Base-by-base conservation (phyloP, 2,888 invertebrate species). In the Eristalis pertinax region DNA sequence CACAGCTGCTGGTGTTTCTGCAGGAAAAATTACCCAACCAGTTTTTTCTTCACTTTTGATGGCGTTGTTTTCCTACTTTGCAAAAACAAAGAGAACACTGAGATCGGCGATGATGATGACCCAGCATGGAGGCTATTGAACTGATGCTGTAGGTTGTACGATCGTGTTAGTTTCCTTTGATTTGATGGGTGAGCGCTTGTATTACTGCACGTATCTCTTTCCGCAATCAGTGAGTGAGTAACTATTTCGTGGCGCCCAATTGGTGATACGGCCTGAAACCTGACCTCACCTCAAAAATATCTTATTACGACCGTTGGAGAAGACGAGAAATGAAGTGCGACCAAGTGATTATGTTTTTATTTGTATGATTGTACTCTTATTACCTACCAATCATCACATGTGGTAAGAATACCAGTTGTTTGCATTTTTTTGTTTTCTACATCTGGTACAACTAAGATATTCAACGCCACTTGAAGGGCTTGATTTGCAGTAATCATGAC, bases 41-140 rank as follows among this genome's bases (percentile, higher is more conserved):
- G 79, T 84, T 87, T 83, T 84, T 84, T 84, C n/a, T 70, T 50
- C 65, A 73, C 77, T 82, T 86, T 86, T 77, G 77, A 69, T 69
- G 69, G 82, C 86, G 86, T 83, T 86, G 78, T 83, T 83, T 86
- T 86, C 86, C 83, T 83, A 86, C 65, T 82, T 82, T 82, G 77
- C 77, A 82, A 77, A 85, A 63, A 70, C 56, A 38, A 60, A 84
- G 15, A 58, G 29, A 75, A 68, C 75, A 77, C 69, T 74, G 78
- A 79, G 78, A 75, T 70, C 35, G 65, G 65, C 64, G 56, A 73
- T 60, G 84, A 43, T 81, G 82, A 67, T 86, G 86, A 86, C 86
- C 86, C 75, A 77, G 58, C 83, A 72, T 67, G n/a, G 75, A 78
- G 86, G 86, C 74, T 78, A 83, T 83, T 86, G 86, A 86, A 86